Evolutionary conservation across 1,140 invertebrate species (phyloP).

Genomic region (Neelides sp.): DNA sequence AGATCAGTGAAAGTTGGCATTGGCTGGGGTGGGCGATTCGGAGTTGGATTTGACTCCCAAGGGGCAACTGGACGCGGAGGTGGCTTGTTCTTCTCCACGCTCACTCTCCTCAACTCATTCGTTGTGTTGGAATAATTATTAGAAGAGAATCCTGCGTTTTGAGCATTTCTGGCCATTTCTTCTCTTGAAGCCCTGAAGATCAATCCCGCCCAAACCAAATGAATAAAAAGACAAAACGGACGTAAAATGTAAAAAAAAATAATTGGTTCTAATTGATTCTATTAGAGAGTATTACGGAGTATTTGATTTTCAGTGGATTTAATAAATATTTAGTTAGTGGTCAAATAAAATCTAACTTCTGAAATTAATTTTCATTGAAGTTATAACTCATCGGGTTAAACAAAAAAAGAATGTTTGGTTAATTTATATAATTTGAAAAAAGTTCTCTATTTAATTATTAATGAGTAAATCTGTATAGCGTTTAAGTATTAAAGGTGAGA

Average conservation of each 20-base stretch:
- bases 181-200: constrained; percentile 22
- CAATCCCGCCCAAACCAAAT: neutral
- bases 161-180: constrained; percentile 28
- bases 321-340: neutral
- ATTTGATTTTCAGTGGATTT: neutral
- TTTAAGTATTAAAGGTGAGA: too few relatives aligned
- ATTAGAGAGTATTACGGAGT: neutral
- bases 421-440: too few relatives aligned
- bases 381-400: too few relatives aligned
- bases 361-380: too few relatives aligned
- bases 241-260: constrained; percentile 3
- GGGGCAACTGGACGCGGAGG: constrained; percentile 11
- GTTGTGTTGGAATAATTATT: neutral
- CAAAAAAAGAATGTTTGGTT: too few relatives aligned
- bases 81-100: neutral
- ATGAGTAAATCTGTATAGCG: too few relatives aligned
- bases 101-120: neutral
- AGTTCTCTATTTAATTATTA: too few relatives aligned
- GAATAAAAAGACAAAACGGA: constrained; percentile 16
- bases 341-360: neutral
- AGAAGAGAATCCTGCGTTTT: constrained; percentile 10
- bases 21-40: neutral
- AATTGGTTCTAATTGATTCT: neutral
- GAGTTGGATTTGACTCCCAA: constrained; percentile 16
- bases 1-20: constrained; percentile 14